Base-by-base conservation (phyloP, 2,888 invertebrate species). In the Pandemis corylana region DNA sequence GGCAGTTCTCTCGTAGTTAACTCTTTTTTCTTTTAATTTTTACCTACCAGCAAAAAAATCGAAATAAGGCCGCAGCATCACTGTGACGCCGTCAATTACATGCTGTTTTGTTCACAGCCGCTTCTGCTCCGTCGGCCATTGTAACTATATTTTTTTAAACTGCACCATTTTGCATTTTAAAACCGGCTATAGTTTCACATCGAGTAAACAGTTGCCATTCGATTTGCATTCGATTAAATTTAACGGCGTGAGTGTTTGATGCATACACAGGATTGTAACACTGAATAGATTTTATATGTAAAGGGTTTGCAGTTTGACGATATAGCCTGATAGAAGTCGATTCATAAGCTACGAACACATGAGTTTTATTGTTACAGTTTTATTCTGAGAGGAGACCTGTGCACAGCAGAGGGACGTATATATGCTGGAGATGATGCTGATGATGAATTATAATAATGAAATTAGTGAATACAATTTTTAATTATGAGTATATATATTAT, bases 11-110 rank as follows among this genome's bases (percentile, higher is more conserved):
- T 49, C 12, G 28, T 36, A 1, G 1, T 2, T 36, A 2, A 36
- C 28, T 36, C 28, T 56, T 4, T 20, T 56, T 20, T 20, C 6
- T 51, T n/a, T 5, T n/a, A 20, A 51, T 56, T 56, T 56, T 2
- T 9, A 56, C 5, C 15, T 1, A 20, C 56, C 56, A 56, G 56
- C 7, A 59, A 59, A 56, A 20, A 56, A 46, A 65, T 62, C 76
- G 76, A 78, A 84, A 81, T 83, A 83, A 71, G 46, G 72, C 74
- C 76, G 77, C 67, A 73, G 82, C 76, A 83, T 84, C 82, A 79
- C 77, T 69, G 77, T 82, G 84, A 84, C 80, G 82, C 79, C 82
- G 85, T 85, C 86, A 87, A 86, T 86, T 85, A 84, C 79, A 79
- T 75, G 76, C 78, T 77, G 80, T 83, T 83, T 84, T 83, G 82